These are phyloP conservation scores for Ectropis grisescens DNA, from an alignment of 1,140 invertebrate genomes.

Conservation along the genomic window DNA sequence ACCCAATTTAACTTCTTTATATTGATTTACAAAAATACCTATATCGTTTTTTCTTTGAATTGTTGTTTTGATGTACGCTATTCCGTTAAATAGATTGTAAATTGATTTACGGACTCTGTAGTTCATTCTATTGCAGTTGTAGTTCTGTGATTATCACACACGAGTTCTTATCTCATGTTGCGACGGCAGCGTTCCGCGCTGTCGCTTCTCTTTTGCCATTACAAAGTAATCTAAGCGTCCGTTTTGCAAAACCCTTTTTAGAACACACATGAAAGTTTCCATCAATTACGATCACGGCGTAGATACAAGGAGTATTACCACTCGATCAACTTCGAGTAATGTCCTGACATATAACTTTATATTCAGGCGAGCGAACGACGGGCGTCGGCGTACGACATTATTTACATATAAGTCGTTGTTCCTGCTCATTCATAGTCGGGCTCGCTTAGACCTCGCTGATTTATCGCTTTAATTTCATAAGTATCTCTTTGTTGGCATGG, in stretches of 20 bases:
- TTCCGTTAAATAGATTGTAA: no score
- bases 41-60: no score
- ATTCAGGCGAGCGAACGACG: slow-evolving; percentile 30
- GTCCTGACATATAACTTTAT: slow-evolving; percentile 41
- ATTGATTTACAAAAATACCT: no score
- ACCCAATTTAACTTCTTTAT: no score
- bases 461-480: slow-evolving; percentile 67
- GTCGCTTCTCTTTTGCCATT: slow-evolving; percentile 30
- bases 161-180: slow-evolving; percentile 28
- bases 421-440: slow-evolving; percentile 44
- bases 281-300: slow-evolving; percentile 2
- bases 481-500: slow-evolving; percentile 58
- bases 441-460: slow-evolving; percentile 38
- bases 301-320: slow-evolving; percentile 13
- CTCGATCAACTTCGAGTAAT: slow-evolving; percentile 26
- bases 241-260: no score
- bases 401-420: slow-evolving; percentile 63
- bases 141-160: slow-evolving; percentile 15
- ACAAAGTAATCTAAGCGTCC: slow-evolving; percentile 18
- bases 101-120: no score
- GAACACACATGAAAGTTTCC: no score
- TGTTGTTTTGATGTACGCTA: no score
- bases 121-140: slow-evolving; percentile 21
- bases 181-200: slow-evolving; percentile 27
- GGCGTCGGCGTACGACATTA: slow-evolving; percentile 43